A percentile compares a stretch with the other conserved stretches of the same genome.
Conservation (phyloP, 2,113 vertebrate species). For the Sclerurus mexicanus region DNA sequence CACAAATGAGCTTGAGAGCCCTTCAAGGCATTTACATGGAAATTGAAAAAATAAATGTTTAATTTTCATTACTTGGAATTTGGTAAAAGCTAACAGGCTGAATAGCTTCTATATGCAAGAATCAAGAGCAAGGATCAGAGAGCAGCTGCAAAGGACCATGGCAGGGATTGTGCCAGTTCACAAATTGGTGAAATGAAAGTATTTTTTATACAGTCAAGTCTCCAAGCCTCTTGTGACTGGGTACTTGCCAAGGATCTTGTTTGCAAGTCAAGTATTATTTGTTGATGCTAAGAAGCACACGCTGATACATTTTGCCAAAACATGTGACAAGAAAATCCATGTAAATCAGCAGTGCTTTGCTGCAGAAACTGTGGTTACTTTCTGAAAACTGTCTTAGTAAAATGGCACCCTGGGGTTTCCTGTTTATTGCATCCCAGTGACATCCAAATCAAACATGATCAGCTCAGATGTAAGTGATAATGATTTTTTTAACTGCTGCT, state of each 20-base stretch:
- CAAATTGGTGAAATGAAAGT: not conserved
- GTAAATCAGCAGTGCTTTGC: conserved; percentile 42
- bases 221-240: not conserved
- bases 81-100: not conserved
- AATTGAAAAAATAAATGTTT: conserved; percentile 62
- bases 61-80: not conserved
- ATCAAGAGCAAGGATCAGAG: not conserved
- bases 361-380: conserved; percentile 7
- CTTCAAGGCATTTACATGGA: conserved; percentile 62
- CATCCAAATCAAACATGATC: conserved; percentile 52
- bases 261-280: conserved; percentile 66
- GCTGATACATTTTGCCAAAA: conserved; percentile 62
- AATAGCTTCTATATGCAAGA: not conserved
- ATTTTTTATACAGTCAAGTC: not conserved
- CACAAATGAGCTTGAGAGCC: conserved; percentile 46
- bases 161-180: not conserved
- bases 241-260: conserved; percentile 41
- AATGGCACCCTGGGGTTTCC: conserved; percentile 39
- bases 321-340: conserved; percentile 55
- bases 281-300: conserved; percentile 54
- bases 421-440: conserved; percentile 43
- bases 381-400: conserved; percentile 36
- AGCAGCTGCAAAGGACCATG: rapidly evolving
- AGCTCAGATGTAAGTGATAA: not conserved
- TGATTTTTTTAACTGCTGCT: conserved; percentile 34